Base-by-base conservation (phyloP, 2,888 invertebrate genomes). In the Chymomyza caudatula region DNA sequence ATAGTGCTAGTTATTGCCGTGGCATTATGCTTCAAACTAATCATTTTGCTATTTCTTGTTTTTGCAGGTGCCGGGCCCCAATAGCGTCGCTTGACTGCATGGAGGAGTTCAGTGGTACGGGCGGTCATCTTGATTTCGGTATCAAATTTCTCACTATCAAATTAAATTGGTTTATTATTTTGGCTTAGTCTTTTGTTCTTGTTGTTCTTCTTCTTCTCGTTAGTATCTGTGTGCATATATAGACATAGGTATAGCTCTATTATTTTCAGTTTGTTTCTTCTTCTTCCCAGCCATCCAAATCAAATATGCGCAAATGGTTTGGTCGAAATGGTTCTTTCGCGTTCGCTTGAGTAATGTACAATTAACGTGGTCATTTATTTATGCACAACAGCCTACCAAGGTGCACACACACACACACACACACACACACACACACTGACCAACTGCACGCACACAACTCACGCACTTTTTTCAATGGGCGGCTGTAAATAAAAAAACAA, bases 11-110 rank as follows among this genome's bases (percentile, higher is more conserved):
- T 37, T 25, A 5, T 23, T 4, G 23, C 23, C 29, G 2, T 37
- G 2, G 8, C 2, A 11, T 37, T 11, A 37, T 37, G 25, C 25
- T 25, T 4, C 3, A 25, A 25, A n/a, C n/a, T n/a, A n/a, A n/a
- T n/a, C n/a, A n/a, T n/a, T n/a, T n/a, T 25, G 5, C 29, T 11
- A 11, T 29, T 1, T 29, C 8, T 3, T 29, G 11, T 37, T 37
- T 25, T 89, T 91, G 20, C 91, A 95, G 96, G 94, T 96, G 96
- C 93, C 94, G 96, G 89, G 96, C 96, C 85, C 96, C 96, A 83
- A 96, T 96, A 91, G 96, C 96, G 83, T 96, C 96, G 89, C 92
- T 96, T 90, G 96, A 97, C 93, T 97, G 96, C 92, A 96, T 97
- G 96, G 96, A 96, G 92, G 97, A 96, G 92, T 96, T 96, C 92